These are phyloP conservation scores for Orthonyx spaldingii DNA, from an alignment of 2,113 vertebrate genomes.

Conservation along the genomic window DNA sequence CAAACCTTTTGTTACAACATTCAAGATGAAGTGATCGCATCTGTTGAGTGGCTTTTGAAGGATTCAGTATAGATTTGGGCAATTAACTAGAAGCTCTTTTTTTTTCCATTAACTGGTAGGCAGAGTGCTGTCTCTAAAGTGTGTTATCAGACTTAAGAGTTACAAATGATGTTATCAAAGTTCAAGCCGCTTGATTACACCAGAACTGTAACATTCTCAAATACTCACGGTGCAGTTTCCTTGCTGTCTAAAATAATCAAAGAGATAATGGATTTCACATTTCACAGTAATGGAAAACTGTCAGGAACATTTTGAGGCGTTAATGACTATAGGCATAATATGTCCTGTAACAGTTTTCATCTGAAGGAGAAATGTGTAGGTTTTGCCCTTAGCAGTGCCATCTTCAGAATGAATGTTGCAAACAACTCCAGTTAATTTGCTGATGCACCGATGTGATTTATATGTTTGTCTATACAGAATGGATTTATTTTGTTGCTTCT, in stretches of 20 bases:
- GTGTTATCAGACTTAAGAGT: not conserved
- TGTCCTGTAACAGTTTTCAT: not conserved
- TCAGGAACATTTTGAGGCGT: not conserved
- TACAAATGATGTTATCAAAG: not conserved
- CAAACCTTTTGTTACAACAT: not conserved
- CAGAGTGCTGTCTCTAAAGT: not conserved
- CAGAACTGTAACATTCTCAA: not conserved
- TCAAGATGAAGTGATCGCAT: not conserved
- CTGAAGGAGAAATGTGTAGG: not conserved
- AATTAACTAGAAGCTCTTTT: not conserved
- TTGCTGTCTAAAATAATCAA: slow-evolving; percentile 11
- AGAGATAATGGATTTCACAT: not conserved
- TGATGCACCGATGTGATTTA: not conserved
- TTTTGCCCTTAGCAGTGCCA: not conserved
- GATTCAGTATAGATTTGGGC: not conserved
- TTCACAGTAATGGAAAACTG: not conserved
- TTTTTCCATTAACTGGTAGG: not conserved
- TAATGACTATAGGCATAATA: not conserved
- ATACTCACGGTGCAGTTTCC: not conserved
- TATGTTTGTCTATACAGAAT: not conserved
- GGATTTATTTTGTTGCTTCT: not conserved
- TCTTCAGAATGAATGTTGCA: not conserved
- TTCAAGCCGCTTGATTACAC: not conserved
- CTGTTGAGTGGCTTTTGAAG: not conserved
- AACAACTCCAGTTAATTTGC: not conserved